Conservation (phyloP, 2,888 invertebrate species). For the Pomacea canaliculata region DNA sequence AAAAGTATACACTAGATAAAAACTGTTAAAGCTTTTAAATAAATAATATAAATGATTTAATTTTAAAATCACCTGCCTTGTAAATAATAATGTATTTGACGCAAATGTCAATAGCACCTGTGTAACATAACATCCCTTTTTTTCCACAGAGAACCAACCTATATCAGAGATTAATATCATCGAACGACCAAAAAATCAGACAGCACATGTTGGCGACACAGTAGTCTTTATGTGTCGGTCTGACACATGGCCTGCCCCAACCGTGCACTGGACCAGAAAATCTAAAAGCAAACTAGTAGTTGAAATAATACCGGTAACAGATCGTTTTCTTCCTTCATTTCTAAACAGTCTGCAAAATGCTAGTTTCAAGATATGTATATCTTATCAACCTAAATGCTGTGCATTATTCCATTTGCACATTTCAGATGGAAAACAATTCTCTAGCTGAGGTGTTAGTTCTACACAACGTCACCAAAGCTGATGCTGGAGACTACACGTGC, state of each 20-base stretch:
- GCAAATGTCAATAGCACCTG: no score
- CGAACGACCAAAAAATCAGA: slow-evolving; percentile 36
- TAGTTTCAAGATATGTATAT: no score
- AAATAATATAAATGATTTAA: no score
- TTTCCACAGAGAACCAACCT: slow-evolving; percentile 31
- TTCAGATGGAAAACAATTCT: slow-evolving; percentile 23
- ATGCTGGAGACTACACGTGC: slow-evolving; percentile 36
- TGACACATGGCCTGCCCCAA: slow-evolving; percentile 34
- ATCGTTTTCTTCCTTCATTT: background rate
- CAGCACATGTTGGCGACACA: slow-evolving; percentile 38
- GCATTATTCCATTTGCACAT: no score
- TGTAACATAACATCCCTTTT: background rate
- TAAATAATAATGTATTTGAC: no score
- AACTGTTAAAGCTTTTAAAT: no score
- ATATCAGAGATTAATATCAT: slow-evolving; percentile 35
- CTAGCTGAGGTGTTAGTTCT: slow-evolving; percentile 31
- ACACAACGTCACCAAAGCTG: slow-evolving; percentile 35
- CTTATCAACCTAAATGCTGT: no score
- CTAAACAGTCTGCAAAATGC: no score
- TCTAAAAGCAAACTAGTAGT: slow-evolving; percentile 17
- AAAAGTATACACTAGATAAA: no score
- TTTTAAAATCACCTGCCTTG: no score
- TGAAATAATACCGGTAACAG: slow-evolving; percentile 28
- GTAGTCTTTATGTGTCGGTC: slow-evolving; percentile 38
- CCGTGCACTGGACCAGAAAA: slow-evolving; percentile 21